Base-by-base conservation (phyloP, 1,140 invertebrate genomes). In the Atta texana region DNA sequence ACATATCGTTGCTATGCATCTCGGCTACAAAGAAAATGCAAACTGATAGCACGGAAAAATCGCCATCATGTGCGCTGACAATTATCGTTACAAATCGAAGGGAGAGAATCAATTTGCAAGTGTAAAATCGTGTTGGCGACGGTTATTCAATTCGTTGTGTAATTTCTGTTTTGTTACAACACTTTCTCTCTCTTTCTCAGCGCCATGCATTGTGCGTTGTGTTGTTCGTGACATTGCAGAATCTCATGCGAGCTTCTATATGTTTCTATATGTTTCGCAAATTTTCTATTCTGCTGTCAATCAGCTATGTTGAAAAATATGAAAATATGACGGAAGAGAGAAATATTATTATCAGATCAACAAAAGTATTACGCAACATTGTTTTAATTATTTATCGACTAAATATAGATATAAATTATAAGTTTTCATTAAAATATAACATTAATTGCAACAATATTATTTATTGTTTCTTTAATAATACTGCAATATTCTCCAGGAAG, bases 141-240 rank as follows among this genome's bases (percentile, higher is more conserved):
- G 39, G 44, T 61, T 57, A 61, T 51, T 84, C 80, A 61, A 74
- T 44, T 51, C 39, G 39, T 81, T 75, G 57, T 39, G 63, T 74
- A 75, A 84, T 74, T 61, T n/a, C 39, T 61, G 69, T 84, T 75
- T 28, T 10, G 57, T 80, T 68, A 63, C 55, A 49, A 51, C 68
- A 51, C 80, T 34, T 74, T 51, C 69, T 51, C 80, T 61, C 53
- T 72, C 55, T 59, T 44, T 72, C 53, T 44, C 68, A 16, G 21
- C 34, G 24, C n/a, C 44, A 10, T 10, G 31, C 80, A 74, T 74
- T 59, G 24, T 49, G 21, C 68, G 24, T 18, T 24, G 18, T 49
- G 66, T 28, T 69, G 64, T 31, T 82, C 68, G n/a, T 84, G 80
- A 84, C 69, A 84, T 75, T 84, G 80, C 80, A 63, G 57, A 84